A percentile compares a stretch with the other conserved stretches of the same genome.
Evolutionary conservation across 1,140 invertebrate species (phyloP).

Genomic region (Melipona quadrifasciata): DNA sequence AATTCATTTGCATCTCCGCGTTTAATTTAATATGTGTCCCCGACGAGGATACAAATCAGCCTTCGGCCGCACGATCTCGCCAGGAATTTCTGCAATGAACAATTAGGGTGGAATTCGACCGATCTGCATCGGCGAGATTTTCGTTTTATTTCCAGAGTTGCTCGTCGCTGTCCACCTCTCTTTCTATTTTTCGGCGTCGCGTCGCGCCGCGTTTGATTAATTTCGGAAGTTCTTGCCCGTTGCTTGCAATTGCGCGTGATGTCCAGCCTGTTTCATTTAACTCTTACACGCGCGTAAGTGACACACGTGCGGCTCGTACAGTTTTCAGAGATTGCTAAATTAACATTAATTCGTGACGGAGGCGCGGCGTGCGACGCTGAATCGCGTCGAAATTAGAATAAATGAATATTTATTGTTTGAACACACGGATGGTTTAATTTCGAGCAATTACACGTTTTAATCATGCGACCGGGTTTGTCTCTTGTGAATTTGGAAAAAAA

Average conservation of each 20-base stretch:
- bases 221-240: neutral
- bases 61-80: neutral
- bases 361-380: no score
- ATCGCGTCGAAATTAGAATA: no score
- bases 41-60: neutral
- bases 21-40: constrained; percentile 15
- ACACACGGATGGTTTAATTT: neutral
- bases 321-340: neutral
- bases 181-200: neutral
- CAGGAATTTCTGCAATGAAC: constrained; percentile 28
- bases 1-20: constrained; percentile 9
- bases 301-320: neutral
- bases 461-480: no score
- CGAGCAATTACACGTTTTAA: no score
- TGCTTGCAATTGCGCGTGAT: neutral
- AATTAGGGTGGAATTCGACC: neutral
- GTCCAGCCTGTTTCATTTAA: neutral
- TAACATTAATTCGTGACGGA: neutral
- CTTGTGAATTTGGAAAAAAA: no score
- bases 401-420: neutral
- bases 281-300: neutral
- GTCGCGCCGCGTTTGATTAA: neutral
- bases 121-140: constrained; percentile 5
- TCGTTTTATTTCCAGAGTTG: neutral
- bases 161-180: neutral